Percentiles rank a stretch among this genome's conserved stretches.
These are phyloP conservation scores for Leptocoma aspasia DNA, from an alignment of 2,113 vertebrate species.

Conservation along the genomic window DNA sequence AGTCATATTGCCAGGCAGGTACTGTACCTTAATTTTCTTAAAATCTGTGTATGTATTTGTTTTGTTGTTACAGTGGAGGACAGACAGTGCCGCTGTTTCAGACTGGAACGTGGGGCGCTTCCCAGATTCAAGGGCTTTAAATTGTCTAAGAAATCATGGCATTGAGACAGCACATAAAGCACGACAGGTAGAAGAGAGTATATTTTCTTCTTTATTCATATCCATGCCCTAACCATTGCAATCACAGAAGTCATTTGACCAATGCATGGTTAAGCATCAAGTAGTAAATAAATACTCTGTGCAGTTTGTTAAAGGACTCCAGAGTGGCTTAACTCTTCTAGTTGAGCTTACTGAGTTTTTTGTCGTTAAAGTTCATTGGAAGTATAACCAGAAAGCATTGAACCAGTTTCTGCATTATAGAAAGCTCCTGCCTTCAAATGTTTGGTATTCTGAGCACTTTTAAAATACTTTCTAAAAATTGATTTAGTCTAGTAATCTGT, in stretches of 20 bases:
- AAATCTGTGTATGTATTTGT: conserved; percentile 71
- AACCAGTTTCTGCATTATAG: background rate
- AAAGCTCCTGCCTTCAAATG: background rate
- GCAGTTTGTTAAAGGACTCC: background rate
- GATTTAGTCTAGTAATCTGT: background rate
- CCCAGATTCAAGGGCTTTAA: conserved; percentile 89
- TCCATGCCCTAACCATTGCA: background rate
- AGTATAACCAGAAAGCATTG: background rate
- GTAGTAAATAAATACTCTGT: background rate
- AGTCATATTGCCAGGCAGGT: conserved; percentile 93
- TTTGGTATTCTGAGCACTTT: background rate
- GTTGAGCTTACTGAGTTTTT: background rate
- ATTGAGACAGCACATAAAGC: conserved; percentile 92
- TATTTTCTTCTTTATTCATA: conserved; percentile 39
- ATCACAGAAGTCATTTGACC: background rate
- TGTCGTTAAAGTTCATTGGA: background rate
- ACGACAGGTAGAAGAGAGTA: conserved; percentile 86
- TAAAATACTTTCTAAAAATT: background rate
- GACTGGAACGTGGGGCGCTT: conserved; percentile 93
- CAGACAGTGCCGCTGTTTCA: conserved; percentile 94
- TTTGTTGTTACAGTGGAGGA: conserved; percentile 94
- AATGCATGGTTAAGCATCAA: background rate
- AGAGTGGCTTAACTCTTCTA: background rate
- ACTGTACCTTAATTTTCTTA: conserved; percentile 68
- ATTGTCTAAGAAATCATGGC: conserved; percentile 88